A percentile compares a stretch with the other conserved stretches of the same genome.
These are phyloP conservation scores for Drosophila fungiperda DNA, from an alignment of 2,888 invertebrate genomes.

Conservation along the genomic window DNA sequence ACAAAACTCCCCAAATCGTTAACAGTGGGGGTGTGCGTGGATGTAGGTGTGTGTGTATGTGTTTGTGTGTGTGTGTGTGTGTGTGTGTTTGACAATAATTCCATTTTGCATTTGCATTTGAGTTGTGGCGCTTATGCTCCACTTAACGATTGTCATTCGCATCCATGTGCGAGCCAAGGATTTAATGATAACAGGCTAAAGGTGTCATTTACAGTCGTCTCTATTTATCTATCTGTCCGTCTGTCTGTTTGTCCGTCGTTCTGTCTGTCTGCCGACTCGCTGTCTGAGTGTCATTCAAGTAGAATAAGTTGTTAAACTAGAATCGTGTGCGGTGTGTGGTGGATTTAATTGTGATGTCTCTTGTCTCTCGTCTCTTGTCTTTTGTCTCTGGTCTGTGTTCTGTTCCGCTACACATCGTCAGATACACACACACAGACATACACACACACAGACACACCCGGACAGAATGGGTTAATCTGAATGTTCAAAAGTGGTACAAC, in stretches of 20 bases:
- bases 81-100: conserved; percentile 56
- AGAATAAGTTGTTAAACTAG: conserved; percentile 34
- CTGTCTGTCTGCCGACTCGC: neutral
- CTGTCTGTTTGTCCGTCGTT: neutral
- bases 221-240: neutral
- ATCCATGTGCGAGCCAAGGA: conserved; percentile 52
- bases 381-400: conserved; percentile 4
- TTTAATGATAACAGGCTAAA: conserved; percentile 68
- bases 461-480: conserved; percentile 18
- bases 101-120: conserved; percentile 73
- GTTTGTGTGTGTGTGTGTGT: neutral
- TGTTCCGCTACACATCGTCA: conserved; percentile 2
- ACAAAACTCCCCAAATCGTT: conserved; percentile 2
- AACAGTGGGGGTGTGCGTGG: neutral
- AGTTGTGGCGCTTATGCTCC: conserved; percentile 74
- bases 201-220: conserved; percentile 65
- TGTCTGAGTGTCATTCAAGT: neutral
- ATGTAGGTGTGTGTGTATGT: neutral
- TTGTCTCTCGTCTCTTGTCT: conserved; percentile 10
- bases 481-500: conserved; percentile 24
- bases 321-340: neutral
- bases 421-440: neutral
- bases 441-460: neutral
- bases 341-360: conserved; percentile 44
- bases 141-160: conserved; percentile 74